Conservation (phyloP, 1,140 invertebrate species). For the Cheumatopsyche charites region DNA sequence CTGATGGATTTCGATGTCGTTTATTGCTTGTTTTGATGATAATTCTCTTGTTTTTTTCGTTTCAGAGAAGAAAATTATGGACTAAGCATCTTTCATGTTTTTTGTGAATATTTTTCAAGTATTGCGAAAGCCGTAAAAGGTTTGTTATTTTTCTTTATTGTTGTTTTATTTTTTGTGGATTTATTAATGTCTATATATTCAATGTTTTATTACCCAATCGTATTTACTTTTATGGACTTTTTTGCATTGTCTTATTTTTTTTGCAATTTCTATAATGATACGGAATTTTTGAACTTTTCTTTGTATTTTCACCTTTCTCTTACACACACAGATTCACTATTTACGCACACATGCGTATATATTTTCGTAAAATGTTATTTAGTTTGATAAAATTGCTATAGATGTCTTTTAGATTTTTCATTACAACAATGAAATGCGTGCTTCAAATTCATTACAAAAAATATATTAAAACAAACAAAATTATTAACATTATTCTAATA, state of each 20-base stretch:
- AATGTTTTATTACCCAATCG: neutral
- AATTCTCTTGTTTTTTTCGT: slow-evolving; percentile 22
- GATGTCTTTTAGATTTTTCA: slow-evolving; percentile 8
- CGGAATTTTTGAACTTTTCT: neutral
- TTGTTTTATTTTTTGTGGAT: neutral
- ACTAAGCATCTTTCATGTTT: slow-evolving; percentile 23
- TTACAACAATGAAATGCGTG: no score
- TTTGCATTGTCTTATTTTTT: neutral
- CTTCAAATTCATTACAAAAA: no score
- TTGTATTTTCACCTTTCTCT: neutral
- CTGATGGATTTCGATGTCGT: no score
- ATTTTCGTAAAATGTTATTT: neutral
- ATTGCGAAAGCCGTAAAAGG: slow-evolving; percentile 43
- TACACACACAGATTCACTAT: neutral
- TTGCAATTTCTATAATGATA: neutral
- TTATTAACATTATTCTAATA: no score
- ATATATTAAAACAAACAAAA: no score
- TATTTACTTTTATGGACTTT: neutral
- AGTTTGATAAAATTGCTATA: neutral
- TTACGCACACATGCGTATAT: neutral
- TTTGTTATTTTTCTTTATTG: slow-evolving; percentile 24
- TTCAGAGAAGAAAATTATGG: slow-evolving; percentile 37
- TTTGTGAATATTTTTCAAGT: slow-evolving; percentile 22
- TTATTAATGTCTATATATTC: neutral
- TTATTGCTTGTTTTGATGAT: no score